Evolutionary conservation across 2,797 vertebrate species (phyloP), one percentile per base, ranked within the genome.

Genomic region (Pachyuromys duprasi): DNA sequence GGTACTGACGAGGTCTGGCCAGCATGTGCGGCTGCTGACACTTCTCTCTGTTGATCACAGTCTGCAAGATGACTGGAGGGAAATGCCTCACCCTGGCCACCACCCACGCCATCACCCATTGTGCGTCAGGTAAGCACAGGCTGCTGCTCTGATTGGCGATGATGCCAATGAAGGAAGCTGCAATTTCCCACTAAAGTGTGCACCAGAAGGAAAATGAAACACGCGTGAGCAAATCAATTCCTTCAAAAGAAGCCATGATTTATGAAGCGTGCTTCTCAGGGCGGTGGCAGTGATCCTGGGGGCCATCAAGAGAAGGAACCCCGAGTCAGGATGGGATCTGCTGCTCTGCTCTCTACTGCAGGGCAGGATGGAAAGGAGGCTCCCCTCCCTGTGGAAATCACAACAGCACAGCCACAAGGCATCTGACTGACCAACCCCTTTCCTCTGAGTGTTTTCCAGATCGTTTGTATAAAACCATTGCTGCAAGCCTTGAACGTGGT

Each of bases 71-170:
- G 79, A 76, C 76, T 86, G 63, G 33, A 81, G 90, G 88, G 94
- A 95, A 97, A 95, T 89, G 82, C 90, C 95, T 96, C 86, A 84
- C 82, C 62, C 9, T 0, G 8, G 62, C 53, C 79, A 92, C 81
- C 90, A 97, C 92, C 86, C 94, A 93, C 74, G 62, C 53, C 79
- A 92, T 79, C 90, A 97, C 92, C 86, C 94, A 93, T 75, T 86
- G 94, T 88, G 97, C 90, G 89, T 88, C 94, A 95, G 49, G 79
- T 86, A 96, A 96, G 74, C 4, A 2, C n/a, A 95, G 81, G 65
- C 31, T 0, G 0, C 76, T 26, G 92, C 96, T 97, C 90, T 65
- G 93, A 97, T 65, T 89, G 84, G 84, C 80, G 91, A 24, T 87
- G 36, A 45, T 95, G 49, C 49, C 49, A 49, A 88, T 45, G 70